Conservation (phyloP, 1,140 invertebrate species). For the Meloidogyne floridensis region DNA sequence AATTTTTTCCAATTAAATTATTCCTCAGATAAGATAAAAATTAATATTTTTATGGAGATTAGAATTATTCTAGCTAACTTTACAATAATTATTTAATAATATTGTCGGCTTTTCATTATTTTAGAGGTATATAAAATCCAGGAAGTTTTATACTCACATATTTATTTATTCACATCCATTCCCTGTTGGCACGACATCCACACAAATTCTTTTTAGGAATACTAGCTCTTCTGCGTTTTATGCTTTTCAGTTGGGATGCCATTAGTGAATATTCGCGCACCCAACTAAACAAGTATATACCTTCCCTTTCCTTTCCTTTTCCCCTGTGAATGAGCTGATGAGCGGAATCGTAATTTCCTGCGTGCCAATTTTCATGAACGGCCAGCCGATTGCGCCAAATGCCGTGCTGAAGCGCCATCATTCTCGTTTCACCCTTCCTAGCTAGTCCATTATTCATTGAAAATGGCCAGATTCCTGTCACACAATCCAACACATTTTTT, state of each 20-base stretch:
- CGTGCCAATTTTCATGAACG: background rate
- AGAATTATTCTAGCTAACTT: too few species aligned
- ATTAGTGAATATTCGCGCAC: background rate
- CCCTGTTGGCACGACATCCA: background rate
- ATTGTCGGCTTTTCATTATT: background rate
- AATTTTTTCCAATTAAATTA: too few species aligned
- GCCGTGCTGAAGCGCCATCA: background rate
- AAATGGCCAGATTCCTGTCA: background rate
- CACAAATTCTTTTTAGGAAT: background rate
- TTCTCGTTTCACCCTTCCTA: background rate
- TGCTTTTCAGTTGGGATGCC: background rate
- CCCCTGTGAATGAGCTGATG: background rate
- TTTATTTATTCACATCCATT: background rate
- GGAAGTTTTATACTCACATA: background rate
- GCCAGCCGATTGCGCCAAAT: background rate
- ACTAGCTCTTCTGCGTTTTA: background rate
- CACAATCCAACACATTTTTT: background rate
- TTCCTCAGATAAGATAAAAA: too few species aligned
- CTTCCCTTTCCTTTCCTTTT: background rate
- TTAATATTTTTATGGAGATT: too few species aligned
- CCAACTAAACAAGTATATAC: background rate
- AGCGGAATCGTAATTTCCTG: slow-evolving; percentile 6
- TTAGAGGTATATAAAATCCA: background rate
- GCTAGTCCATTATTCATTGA: background rate
- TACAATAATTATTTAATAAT: too few species aligned